A percentile compares a stretch with the other conserved stretches of the same genome.
phyloP scores from a whole-genome alignment of 2,113 vertebrate species.

The Prionailurus viverrinus region DNA sequence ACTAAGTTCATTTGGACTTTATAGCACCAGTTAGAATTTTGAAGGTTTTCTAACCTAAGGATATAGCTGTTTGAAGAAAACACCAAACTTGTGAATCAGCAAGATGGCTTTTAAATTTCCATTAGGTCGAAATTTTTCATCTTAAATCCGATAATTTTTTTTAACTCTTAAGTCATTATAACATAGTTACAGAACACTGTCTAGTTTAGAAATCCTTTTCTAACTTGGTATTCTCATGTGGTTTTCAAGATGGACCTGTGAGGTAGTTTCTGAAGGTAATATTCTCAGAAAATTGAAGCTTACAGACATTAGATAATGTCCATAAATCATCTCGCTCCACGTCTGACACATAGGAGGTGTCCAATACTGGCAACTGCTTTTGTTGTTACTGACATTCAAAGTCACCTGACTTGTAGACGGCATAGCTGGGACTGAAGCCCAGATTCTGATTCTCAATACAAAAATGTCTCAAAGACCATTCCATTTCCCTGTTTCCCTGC shows the following conservation, averaged over 20 bases:
- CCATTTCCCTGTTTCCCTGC: not conserved
- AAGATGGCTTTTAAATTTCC: constrained; percentile 21
- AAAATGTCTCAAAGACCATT: not conserved
- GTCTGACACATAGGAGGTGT: not conserved
- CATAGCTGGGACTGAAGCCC: not conserved
- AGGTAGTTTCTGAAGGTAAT: not conserved
- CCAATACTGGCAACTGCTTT: not conserved
- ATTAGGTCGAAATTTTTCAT: not conserved
- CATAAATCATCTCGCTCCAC: not conserved
- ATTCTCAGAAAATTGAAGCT: not conserved
- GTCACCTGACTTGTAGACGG: not conserved
- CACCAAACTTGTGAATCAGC: not conserved
- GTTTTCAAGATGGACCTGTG: not conserved
- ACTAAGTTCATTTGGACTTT: constrained; percentile 1
- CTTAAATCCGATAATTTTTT: constrained; percentile 3
- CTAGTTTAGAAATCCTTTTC: constrained; percentile 33
- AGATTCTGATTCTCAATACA: not conserved
- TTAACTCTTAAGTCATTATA: not conserved
- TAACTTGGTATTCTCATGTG: constrained; percentile 3
- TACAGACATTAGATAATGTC: not conserved
- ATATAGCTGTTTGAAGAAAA: not conserved
- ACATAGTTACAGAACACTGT: not conserved
- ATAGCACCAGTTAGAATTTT: constrained; percentile 2
- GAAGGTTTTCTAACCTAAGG: not conserved
- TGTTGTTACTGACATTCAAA: not conserved